These are phyloP conservation scores for Saccostrea cuccullata DNA, from an alignment of 1,140 invertebrate species.

Conservation along the genomic window DNA sequence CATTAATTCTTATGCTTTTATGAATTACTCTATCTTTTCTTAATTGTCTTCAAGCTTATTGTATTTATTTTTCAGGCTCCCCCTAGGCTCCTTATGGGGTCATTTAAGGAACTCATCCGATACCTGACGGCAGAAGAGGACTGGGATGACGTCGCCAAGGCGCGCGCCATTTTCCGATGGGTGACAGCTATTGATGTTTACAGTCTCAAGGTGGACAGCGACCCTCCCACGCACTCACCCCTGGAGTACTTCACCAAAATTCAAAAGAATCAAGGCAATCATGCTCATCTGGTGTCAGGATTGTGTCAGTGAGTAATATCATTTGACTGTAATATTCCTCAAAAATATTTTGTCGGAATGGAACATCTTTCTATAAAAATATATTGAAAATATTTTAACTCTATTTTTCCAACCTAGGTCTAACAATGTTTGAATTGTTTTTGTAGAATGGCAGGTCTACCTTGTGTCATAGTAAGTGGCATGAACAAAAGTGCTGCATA, in stretches of 20 bases:
- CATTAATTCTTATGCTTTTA: too few relatives aligned
- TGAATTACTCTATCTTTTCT: too few relatives aligned
- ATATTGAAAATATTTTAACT: neutral
- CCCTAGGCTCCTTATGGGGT: constrained; percentile 59
- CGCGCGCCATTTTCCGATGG: constrained; percentile 74
- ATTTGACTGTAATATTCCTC: too few relatives aligned
- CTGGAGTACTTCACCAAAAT: constrained; percentile 75
- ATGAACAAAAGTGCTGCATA: constrained; percentile 78
- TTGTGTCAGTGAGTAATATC: constrained; percentile 72
- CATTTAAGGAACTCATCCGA: constrained; percentile 69
- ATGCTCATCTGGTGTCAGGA: constrained; percentile 74
- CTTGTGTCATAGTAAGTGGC: constrained; percentile 74
- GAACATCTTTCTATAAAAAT: neutral
- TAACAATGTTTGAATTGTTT: neutral
- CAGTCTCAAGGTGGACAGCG: constrained; percentile 63
- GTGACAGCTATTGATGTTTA: constrained; percentile 73
- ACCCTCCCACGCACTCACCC: constrained; percentile 68
- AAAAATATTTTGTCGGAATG: neutral
- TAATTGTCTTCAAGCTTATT: too few relatives aligned
- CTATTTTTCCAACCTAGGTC: neutral
- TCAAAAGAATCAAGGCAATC: constrained; percentile 69
- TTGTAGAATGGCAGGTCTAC: constrained; percentile 73
- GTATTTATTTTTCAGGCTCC: constrained; percentile 56
- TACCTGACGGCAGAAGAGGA: constrained; percentile 62
- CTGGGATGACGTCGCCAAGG: constrained; percentile 69